Evolutionary conservation across 2,113 vertebrate genomes (phyloP).

Genomic region (Macrotus californicus): DNA sequence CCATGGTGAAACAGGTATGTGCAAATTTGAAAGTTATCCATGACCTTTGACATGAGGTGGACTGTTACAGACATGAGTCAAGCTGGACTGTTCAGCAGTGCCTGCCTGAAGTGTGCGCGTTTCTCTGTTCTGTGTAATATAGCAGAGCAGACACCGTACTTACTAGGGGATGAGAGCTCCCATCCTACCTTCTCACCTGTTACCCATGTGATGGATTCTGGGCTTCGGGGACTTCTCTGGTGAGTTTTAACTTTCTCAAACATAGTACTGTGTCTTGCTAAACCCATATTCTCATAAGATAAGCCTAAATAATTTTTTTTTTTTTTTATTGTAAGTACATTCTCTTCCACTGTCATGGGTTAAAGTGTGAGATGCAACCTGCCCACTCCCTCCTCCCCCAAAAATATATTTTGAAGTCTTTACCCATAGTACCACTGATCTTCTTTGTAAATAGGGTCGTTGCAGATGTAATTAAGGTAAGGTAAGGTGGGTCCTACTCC

Average conservation of each 20-base stretch:
- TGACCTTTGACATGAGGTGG: not conserved
- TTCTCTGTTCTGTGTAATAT: not conserved
- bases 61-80: not conserved
- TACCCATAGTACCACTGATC: too few species aligned
- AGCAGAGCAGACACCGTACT: not conserved
- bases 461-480: not conserved
- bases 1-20: constrained; percentile 85
- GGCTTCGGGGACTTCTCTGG: not conserved
- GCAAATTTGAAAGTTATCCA: not conserved
- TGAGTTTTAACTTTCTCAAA: not conserved
- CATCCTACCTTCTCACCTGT: not conserved
- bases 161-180: not conserved
- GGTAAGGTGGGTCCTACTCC: not conserved
- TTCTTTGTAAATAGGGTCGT: not conserved
- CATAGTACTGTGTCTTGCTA: not conserved
- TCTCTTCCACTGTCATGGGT: not conserved
- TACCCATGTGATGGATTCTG: not conserved
- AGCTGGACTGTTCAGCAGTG: not conserved
- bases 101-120: not conserved
- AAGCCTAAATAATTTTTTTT: not conserved
- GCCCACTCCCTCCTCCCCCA: too few species aligned
- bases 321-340: not conserved
- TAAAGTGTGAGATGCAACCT: not conserved
- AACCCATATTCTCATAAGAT: not conserved
- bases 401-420: not conserved